Evolutionary conservation across 2,888 invertebrate species (phyloP).

Genomic region (Romanomermis culicivorax): DNA sequence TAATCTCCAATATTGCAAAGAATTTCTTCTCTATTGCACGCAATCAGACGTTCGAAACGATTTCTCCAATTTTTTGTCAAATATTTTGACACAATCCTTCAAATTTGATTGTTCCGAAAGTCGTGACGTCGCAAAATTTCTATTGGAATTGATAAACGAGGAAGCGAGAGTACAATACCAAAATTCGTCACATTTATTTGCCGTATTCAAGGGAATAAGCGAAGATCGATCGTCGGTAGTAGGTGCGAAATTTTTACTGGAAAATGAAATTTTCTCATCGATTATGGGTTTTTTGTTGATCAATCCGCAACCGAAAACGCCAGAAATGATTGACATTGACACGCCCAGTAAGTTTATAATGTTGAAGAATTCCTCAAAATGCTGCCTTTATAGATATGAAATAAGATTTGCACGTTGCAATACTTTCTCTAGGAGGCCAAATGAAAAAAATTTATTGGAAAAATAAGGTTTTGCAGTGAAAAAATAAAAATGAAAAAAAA

Average conservation of each 20-base stretch:
- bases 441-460: too few relatives aligned
- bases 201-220: constrained; percentile 8
- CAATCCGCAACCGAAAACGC: constrained; percentile 12
- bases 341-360: too few relatives aligned
- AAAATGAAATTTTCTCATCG: constrained; percentile 29
- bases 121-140: neutral
- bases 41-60: neutral
- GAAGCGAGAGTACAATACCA: constrained; percentile 3
- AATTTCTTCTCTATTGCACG: neutral
- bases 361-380: too few relatives aligned
- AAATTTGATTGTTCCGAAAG: neutral
- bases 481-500: too few relatives aligned
- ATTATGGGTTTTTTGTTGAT: constrained; percentile 32
- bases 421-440: too few relatives aligned
- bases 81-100: neutral
- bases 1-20: neutral
- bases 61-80: neutral
- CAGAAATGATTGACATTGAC: too few relatives aligned
- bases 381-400: too few relatives aligned
- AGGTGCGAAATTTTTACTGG: constrained; percentile 31
- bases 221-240: constrained; percentile 26
- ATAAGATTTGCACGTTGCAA: too few relatives aligned
- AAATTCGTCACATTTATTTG: neutral
- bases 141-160: neutral
- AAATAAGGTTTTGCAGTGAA: too few relatives aligned